Evolutionary conservation across 2,888 invertebrate genomes (phyloP).

Genomic region (Syrphus vitripennis): DNA sequence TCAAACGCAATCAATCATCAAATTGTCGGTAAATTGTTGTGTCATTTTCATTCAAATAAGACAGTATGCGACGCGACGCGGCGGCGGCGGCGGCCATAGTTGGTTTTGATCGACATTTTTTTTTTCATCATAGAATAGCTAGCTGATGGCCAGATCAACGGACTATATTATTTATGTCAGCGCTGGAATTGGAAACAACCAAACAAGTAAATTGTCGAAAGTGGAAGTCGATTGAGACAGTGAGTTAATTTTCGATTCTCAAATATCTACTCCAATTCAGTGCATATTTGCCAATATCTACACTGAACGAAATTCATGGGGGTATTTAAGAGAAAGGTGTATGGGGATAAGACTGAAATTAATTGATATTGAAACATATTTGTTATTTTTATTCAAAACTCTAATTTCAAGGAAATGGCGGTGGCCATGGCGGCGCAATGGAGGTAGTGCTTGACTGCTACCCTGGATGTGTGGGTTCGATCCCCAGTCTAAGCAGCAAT

Average conservation of each 20-base stretch:
- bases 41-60: slow-evolving; percentile 47
- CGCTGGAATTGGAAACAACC: slow-evolving; percentile 8
- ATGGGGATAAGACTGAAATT: too few relatives aligned
- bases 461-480: too few relatives aligned
- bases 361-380: too few relatives aligned
- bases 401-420: too few relatives aligned
- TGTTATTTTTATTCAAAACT: too few relatives aligned
- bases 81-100: not conserved
- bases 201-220: slow-evolving; percentile 22
- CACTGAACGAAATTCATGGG: not conserved
- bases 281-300: not conserved
- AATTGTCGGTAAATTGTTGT: slow-evolving; percentile 46
- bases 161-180: not conserved
- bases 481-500: too few relatives aligned
- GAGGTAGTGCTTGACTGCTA: too few relatives aligned
- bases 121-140: not conserved
- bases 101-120: slow-evolving; percentile 17
- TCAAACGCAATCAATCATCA: slow-evolving; percentile 49
- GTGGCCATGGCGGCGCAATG: too few relatives aligned
- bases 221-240: slow-evolving; percentile 16
- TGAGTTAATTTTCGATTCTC: not conserved
- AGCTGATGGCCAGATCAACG: not conserved
- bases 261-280: not conserved
- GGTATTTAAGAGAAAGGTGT: not conserved
- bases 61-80: not conserved